Conservation (phyloP, 2,797 vertebrate genomes). For the Bovichtus variegatus region DNA sequence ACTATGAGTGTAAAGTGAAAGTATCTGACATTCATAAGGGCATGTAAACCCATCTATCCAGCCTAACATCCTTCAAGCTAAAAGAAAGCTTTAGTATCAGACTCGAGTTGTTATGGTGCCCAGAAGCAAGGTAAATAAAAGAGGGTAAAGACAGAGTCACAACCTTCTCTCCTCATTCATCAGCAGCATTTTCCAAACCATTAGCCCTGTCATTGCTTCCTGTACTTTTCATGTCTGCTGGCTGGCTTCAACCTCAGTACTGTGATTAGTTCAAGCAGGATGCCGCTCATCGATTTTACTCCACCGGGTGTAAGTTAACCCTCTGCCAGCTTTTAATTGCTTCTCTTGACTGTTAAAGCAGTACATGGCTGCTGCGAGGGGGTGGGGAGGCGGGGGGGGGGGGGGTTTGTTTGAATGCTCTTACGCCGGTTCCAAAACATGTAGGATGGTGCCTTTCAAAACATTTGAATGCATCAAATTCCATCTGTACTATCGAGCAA, state of each 20-base stretch:
- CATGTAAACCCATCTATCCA: conserved; percentile 13
- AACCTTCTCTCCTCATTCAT: conserved; percentile 75
- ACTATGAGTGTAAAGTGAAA: conserved; percentile 8
- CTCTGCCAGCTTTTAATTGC: conserved; percentile 80
- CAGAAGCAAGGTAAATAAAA: conserved; percentile 63
- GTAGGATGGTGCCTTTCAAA: conserved; percentile 20
- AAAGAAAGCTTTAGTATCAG: conserved; percentile 18
- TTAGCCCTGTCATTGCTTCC: conserved; percentile 81
- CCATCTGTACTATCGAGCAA: conserved; percentile 36
- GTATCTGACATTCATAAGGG: not conserved
- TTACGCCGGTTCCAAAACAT: conserved; percentile 17
- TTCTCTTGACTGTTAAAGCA: conserved; percentile 72
- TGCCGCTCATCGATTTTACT: conserved; percentile 78
- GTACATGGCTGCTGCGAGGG: conserved; percentile 28
- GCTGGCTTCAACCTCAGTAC: conserved; percentile 69
- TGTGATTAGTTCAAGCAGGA: conserved; percentile 80
- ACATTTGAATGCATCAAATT: conserved; percentile 30
- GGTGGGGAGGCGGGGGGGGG: too few species aligned
- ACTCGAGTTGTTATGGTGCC: conserved; percentile 19
- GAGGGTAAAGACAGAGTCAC: conserved; percentile 52
- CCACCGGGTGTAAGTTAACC: conserved; percentile 80
- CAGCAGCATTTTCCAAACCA: conserved; percentile 81
- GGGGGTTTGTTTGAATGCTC: conserved; percentile 22
- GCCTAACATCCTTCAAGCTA: conserved; percentile 14
- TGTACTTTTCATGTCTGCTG: conserved; percentile 78